phyloP scores from a whole-genome alignment of 2,113 vertebrate species.

The Carlito syrichta region DNA sequence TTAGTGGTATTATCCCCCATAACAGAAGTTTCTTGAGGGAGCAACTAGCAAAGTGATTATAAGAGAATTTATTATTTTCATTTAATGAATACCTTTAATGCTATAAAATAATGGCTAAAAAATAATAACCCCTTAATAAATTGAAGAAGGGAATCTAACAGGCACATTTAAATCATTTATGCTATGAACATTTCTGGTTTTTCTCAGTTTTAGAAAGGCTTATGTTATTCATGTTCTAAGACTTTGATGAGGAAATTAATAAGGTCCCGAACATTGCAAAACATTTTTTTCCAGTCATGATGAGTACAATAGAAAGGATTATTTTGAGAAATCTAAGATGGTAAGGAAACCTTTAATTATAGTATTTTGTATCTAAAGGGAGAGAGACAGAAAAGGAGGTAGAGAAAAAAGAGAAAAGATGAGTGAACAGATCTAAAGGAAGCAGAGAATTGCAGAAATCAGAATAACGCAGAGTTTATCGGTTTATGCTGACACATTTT shows the following conservation, averaged over 20 bases:
- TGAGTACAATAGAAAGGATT: background rate
- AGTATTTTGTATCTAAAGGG: background rate
- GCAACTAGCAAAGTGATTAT: background rate
- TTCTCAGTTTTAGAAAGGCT: background rate
- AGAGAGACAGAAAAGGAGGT: background rate
- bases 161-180: background rate
- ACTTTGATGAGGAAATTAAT: background rate
- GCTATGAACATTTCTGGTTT: background rate
- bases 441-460: background rate
- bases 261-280: background rate
- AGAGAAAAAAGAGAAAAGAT: background rate
- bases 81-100: background rate
- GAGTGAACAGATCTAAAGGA: constrained; percentile 10
- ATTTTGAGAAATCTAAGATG: background rate
- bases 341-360: background rate
- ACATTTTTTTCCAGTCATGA: background rate
- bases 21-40: background rate
- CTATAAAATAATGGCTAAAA: background rate
- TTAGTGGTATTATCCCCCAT: too few relatives aligned
- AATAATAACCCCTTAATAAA: background rate
- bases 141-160: background rate
- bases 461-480: constrained; percentile 6
- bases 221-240: background rate
- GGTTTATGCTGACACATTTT: constrained; percentile 38
- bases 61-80: background rate